Conservation (phyloP, 1,140 invertebrate genomes). For the Bemisia tabaci region DNA sequence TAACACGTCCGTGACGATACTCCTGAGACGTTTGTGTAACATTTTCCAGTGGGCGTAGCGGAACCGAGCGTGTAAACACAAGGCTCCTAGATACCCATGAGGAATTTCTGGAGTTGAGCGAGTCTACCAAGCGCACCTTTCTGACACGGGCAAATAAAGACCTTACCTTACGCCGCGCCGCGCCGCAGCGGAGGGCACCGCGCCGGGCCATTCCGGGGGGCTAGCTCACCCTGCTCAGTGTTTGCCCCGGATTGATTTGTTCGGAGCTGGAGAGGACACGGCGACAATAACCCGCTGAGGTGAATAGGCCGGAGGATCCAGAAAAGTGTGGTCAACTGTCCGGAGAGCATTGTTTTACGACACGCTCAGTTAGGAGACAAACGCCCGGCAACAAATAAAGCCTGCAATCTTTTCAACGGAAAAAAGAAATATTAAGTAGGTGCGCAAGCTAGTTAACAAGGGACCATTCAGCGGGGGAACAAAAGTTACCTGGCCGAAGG, state of each 20-base stretch:
- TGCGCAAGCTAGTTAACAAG: not conserved
- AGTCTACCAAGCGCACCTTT: too few relatives aligned
- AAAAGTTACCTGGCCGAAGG: not conserved
- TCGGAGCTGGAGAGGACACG: not conserved
- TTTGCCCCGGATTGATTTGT: not conserved
- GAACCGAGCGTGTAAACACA: not conserved
- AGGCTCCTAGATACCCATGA: not conserved
- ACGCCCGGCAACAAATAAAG: not conserved
- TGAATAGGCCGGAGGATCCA: not conserved
- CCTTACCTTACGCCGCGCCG: too few relatives aligned
- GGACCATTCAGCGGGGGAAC: not conserved
- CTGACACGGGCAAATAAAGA: too few relatives aligned
- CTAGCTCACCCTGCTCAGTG: not conserved
- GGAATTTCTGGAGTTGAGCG: too few relatives aligned
- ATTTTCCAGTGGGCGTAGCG: not conserved
- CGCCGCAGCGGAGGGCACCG: too few relatives aligned
- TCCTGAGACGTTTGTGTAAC: not conserved
- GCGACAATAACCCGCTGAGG: not conserved
- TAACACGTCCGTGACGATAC: not conserved
- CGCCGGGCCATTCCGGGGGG: too few relatives aligned
- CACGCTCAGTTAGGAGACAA: not conserved
- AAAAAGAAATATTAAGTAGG: not conserved
- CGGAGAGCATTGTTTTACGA: not conserved
- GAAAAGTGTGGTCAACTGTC: not conserved
- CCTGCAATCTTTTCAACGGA: not conserved